These are phyloP conservation scores for Hylaeus volcanicus DNA, from an alignment of 1,140 invertebrate genomes.

Conservation along the genomic window DNA sequence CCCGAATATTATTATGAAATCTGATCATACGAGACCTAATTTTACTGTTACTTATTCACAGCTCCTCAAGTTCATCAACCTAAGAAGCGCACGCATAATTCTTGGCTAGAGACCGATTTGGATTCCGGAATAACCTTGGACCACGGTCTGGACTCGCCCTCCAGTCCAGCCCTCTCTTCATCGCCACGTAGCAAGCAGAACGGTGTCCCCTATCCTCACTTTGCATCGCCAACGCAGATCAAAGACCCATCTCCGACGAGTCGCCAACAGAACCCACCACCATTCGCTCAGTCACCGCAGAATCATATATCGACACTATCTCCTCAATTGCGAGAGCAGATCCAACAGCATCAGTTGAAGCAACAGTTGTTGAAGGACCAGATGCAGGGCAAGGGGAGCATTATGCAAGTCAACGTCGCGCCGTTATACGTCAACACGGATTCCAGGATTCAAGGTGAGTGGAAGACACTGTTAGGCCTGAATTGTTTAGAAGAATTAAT, in stretches of 20 bases:
- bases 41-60: conserved; percentile 13
- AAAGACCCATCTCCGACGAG: conserved; percentile 61
- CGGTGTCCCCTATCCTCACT: conserved; percentile 60
- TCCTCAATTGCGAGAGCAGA: conserved; percentile 72
- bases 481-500: neutral
- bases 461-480: neutral
- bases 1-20: too few species aligned
- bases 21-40: too few species aligned
- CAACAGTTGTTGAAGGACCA: conserved; percentile 74
- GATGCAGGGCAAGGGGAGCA: conserved; percentile 73
- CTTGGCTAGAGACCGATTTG: conserved; percentile 94
- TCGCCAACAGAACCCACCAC: conserved; percentile 55
- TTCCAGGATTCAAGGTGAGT: conserved; percentile 63
- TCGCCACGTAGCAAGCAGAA: conserved; percentile 67
- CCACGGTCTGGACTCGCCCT: conserved; percentile 79
- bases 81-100: conserved; percentile 80
- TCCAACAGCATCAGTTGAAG: conserved; percentile 76
- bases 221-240: conserved; percentile 56
- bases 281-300: conserved; percentile 52
- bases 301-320: conserved; percentile 70
- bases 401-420: conserved; percentile 64
- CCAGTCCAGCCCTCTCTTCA: conserved; percentile 65
- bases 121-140: conserved; percentile 88
- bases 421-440: conserved; percentile 80
- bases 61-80: conserved; percentile 71